Percentiles rank a stretch among this genome's conserved stretches.
Conservation (phyloP, 2,113 vertebrate species). For the Scatophagus argus region DNA sequence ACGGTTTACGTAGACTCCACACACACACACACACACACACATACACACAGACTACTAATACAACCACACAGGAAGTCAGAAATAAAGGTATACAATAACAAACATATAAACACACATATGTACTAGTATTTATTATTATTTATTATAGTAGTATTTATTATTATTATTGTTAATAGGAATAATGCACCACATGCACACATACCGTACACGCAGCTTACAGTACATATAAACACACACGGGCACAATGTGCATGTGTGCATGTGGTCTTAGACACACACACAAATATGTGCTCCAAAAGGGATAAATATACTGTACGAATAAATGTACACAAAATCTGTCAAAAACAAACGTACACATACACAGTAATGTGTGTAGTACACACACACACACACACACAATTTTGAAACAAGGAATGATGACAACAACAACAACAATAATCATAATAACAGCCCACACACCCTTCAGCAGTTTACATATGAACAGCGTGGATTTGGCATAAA, state of each 20-base stretch:
- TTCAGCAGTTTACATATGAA: neutral
- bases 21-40: neutral
- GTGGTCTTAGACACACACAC: too few relatives aligned
- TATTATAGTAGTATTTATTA: too few relatives aligned
- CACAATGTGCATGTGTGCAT: too few relatives aligned
- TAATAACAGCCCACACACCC: neutral
- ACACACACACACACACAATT: neutral
- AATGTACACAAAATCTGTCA: neutral
- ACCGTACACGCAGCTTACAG: neutral
- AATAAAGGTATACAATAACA: neutral
- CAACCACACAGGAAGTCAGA: neutral
- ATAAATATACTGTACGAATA: neutral
- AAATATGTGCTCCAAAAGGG: too few relatives aligned
- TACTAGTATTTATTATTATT: too few relatives aligned
- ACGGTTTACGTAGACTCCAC: too few relatives aligned
- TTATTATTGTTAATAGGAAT: too few relatives aligned
- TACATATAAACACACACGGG: neutral
- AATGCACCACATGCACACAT: too few relatives aligned
- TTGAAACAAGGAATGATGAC: neutral
- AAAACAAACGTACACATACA: neutral
- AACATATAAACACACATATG: neutral
- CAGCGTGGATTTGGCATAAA: too few relatives aligned
- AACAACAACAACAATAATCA: neutral
- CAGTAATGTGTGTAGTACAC: neutral
- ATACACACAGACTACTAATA: neutral